These are phyloP conservation scores for Leucoraja erinaceus DNA, from an alignment of 2,113 vertebrate genomes.

Conservation along the genomic window DNA sequence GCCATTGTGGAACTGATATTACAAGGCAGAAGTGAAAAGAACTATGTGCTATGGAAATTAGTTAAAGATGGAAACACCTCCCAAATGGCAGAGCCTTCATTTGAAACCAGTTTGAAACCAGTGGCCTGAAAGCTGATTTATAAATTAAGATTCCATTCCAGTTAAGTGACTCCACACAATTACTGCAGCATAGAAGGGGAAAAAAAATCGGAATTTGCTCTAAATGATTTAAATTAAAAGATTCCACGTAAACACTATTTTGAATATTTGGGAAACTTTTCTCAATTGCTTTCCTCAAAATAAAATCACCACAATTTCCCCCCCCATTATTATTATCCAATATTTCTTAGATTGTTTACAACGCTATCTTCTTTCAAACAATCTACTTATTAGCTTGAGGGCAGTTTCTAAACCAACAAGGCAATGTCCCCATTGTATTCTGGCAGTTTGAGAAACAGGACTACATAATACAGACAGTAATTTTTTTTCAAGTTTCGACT, in stretches of 20 bases:
- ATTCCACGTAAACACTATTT: neutral
- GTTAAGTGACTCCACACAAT: constrained; percentile 5
- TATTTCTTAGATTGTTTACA: neutral
- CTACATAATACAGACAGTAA: neutral
- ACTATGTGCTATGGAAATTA: neutral
- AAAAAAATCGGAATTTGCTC: constrained; percentile 8
- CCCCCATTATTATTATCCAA: neutral
- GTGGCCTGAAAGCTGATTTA: constrained; percentile 33
- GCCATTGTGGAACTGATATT: neutral
- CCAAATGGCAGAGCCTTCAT: neutral
- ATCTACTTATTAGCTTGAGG: constrained; percentile 21
- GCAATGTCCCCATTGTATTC: constrained; percentile 5
- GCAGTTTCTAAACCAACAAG: constrained; percentile 18
- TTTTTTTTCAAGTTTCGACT: neutral
- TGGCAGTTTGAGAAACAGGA: constrained; percentile 4
- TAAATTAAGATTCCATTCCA: constrained; percentile 34
- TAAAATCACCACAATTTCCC: neutral
- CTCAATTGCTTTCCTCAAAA: neutral
- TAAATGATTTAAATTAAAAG: constrained; percentile 6
- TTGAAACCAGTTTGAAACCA: constrained; percentile 14
- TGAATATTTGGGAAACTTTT: constrained; percentile 8
- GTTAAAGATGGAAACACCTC: neutral
- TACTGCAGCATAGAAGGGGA: neutral
- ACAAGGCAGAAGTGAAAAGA: neutral
- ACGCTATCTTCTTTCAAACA: neutral